These are phyloP conservation scores for Hydrocynus forskahlii DNA, from an alignment of 2,797 vertebrate species.

Conservation along the genomic window DNA sequence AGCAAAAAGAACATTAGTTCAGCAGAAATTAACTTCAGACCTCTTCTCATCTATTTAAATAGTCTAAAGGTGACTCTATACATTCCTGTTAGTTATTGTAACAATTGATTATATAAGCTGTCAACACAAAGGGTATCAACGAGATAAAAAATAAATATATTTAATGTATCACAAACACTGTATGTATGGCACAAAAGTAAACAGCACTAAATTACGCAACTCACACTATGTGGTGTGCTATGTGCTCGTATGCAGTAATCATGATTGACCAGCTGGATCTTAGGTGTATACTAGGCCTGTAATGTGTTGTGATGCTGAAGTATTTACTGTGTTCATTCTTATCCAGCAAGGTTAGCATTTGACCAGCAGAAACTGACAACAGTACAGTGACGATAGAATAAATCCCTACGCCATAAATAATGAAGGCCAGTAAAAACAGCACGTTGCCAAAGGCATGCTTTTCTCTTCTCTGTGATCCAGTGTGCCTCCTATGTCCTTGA, in stretches of 20 bases:
- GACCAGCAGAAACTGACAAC: constrained; percentile 45
- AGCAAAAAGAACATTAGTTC: too few relatives aligned
- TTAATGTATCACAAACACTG: too few relatives aligned
- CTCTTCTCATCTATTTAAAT: too few relatives aligned
- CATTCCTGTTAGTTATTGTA: too few relatives aligned
- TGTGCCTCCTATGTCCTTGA: constrained; percentile 55
- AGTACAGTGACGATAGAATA: constrained; percentile 48
- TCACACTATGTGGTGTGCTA: not conserved
- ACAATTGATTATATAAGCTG: too few relatives aligned
- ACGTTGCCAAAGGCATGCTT: constrained; percentile 51
- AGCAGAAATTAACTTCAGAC: too few relatives aligned
- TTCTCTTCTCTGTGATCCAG: constrained; percentile 43
- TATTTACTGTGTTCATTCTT: constrained; percentile 41
- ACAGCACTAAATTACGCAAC: not conserved
- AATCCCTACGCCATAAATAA: constrained; percentile 61
- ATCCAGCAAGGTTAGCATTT: constrained; percentile 2
- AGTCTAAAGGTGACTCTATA: too few relatives aligned
- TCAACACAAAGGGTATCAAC: too few relatives aligned
- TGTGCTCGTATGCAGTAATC: constrained; percentile 28
- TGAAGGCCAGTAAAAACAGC: constrained; percentile 63
- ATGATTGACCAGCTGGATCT: constrained; percentile 16
- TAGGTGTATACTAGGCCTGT: not conserved
- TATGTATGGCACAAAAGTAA: too few relatives aligned
- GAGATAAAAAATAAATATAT: too few relatives aligned
- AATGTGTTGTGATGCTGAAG: constrained; percentile 29